Evolutionary conservation across 2,888 invertebrate species (phyloP), one percentile per base, ranked within the genome.

Genomic region (Loripinus fragilis): DNA sequence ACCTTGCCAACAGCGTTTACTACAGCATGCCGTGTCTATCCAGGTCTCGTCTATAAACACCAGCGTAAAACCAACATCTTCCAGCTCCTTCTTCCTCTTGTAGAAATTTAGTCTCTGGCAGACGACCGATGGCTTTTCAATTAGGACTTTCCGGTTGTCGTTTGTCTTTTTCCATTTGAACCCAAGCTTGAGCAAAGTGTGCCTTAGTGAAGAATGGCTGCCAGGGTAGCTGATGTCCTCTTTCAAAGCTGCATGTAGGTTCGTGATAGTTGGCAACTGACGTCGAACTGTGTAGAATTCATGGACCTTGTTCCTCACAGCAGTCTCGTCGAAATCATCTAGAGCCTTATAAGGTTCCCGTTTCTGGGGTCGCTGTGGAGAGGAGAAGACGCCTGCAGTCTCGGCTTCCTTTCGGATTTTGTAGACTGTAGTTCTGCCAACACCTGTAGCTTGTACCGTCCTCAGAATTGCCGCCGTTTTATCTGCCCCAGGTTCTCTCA

Each of bases 1-100:
- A 28, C 45, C 55, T 30, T 82, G 76, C 76, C 78, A 76, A 30
- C 82, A 82, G 66, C n/a, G 17, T 25, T 79, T 74, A 10, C 60
- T 45, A 0, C 67, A 52, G 74, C 0, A 78, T 70, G 17, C 78
- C 25, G n/a, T n/a, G n/a, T n/a, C n/a, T n/a, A n/a, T n/a, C n/a
- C n/a, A n/a, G n/a, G n/a, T n/a, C n/a, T n/a, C n/a, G n/a, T n/a
- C n/a, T n/a, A n/a, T n/a, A n/a, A n/a, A n/a, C n/a, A n/a, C n/a
- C n/a, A n/a, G n/a, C 15, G 64, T n/a, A 3, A 30, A 42, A 7
- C 71, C 74, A 1, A 15, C 45, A 3, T 74, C 68, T 68, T 71
- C 45, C 5, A 73, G 38, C 2, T 76, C 52, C 23, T 74, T 66
- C 38, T 52, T 75, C 33, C 25, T 55, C 12, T n/a, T 1, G 20